These are phyloP conservation scores for Carcinoscorpius rotundicauda DNA, from an alignment of 1,140 invertebrate species.

Conservation along the genomic window DNA sequence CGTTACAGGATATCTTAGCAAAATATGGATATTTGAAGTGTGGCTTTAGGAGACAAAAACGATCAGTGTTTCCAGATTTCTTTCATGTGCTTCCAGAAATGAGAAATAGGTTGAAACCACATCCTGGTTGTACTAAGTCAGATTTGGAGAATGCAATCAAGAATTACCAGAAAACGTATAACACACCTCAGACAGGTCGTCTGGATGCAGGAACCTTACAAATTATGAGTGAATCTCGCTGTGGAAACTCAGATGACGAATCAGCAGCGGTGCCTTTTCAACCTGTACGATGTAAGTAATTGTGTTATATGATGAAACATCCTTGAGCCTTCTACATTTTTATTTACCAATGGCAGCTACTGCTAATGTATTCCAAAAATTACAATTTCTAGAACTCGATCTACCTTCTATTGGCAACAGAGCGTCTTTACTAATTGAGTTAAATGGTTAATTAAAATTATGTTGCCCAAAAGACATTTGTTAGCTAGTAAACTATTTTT, in stretches of 20 bases:
- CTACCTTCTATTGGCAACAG: too few species aligned
- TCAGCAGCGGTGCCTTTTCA: conserved; percentile 13
- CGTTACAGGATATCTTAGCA: conserved; percentile 16
- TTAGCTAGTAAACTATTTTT: too few species aligned
- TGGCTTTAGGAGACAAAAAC: conserved; percentile 4
- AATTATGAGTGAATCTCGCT: conserved; percentile 33
- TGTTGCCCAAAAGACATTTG: too few species aligned
- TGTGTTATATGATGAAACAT: not conserved
- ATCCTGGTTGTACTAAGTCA: conserved; percentile 7
- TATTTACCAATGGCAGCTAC: not conserved
- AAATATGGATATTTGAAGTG: conserved; percentile 19
- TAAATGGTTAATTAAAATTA: too few species aligned
- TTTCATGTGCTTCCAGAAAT: too few species aligned
- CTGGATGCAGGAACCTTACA: conserved; percentile 30
- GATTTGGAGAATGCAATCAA: conserved; percentile 25
- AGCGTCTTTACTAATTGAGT: too few species aligned
- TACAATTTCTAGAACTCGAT: not conserved
- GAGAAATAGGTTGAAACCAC: not conserved
- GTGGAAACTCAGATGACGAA: conserved; percentile 34
- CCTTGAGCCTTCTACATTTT: not conserved
- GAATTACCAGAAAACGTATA: conserved; percentile 33
- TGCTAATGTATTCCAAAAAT: not conserved
- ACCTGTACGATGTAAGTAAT: not conserved
- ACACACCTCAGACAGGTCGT: conserved; percentile 30
- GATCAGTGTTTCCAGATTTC: not conserved